A percentile compares a stretch with the other conserved stretches of the same genome.
phyloP scores from a whole-genome alignment of 1,140 invertebrate genomes.

The Ctenoplectra terminalis region DNA sequence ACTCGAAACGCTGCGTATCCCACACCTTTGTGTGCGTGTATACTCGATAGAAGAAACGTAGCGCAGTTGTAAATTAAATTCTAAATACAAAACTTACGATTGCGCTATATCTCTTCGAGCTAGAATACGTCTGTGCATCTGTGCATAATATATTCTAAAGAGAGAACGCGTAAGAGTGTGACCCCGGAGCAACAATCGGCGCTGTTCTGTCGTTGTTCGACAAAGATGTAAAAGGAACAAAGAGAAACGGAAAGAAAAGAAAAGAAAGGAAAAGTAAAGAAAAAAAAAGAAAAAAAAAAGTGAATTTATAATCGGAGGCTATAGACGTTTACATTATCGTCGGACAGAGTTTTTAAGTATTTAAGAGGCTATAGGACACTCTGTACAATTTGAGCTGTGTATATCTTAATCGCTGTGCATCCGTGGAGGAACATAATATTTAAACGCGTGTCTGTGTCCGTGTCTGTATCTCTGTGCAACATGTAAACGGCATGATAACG shows the following conservation, averaged over 20 bases:
- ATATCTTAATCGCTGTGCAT: constrained; percentile 48
- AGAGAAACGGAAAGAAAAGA: neutral
- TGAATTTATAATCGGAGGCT: neutral
- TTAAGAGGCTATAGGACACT: constrained; percentile 42
- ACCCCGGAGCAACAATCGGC: neutral
- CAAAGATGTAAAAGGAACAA: neutral
- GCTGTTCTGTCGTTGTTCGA: neutral
- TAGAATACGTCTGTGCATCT: neutral
- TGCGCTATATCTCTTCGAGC: neutral
- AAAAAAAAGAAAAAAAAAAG: neutral
- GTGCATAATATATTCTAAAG: neutral
- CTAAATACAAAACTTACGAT: neutral
- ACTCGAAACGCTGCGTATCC: neutral
- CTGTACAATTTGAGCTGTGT: constrained; percentile 43
- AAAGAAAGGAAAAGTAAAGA: neutral
- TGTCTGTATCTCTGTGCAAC: constrained; percentile 37
- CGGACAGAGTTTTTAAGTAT: constrained; percentile 3
- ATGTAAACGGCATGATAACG: constrained; percentile 25
- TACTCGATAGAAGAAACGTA: neutral
- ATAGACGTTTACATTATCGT: constrained; percentile 1
- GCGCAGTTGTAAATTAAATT: neutral
- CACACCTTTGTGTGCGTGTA: neutral
- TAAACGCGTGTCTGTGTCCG: constrained; percentile 45
- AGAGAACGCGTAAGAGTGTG: neutral
- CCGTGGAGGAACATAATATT: constrained; percentile 36